phyloP scores from a whole-genome alignment of 2,113 vertebrate species.

The Petrocephalus microphthalmus region DNA sequence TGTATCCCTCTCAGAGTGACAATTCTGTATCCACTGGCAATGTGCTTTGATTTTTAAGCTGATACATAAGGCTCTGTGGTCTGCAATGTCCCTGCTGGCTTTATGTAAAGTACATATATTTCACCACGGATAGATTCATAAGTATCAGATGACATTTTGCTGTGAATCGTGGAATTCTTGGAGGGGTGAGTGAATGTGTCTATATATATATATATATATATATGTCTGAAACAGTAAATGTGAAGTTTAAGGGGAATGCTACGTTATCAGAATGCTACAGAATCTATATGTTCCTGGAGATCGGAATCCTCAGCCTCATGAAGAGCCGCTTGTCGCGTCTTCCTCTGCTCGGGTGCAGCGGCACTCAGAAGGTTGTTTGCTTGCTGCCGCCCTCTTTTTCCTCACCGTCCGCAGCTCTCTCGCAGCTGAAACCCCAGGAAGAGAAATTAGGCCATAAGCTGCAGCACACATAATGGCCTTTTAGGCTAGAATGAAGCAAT shows the following conservation, averaged over 20 bases:
- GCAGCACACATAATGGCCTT: neutral
- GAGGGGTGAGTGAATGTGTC: too few species aligned
- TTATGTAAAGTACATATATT: neutral
- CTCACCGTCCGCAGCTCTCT: neutral
- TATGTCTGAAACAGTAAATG: neutral
- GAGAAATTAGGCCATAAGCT: neutral
- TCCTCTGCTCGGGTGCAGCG: neutral
- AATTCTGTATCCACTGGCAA: neutral
- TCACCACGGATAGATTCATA: neutral
- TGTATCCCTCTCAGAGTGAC: too few species aligned
- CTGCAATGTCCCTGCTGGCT: neutral
- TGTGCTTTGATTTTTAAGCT: neutral
- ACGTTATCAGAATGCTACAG: neutral
- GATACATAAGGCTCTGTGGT: neutral
- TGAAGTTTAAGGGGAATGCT: neutral
- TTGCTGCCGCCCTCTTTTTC: neutral
- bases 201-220: neutral
- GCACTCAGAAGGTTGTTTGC: constrained; percentile 7
- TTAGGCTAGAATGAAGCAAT: neutral
- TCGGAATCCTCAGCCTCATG: neutral
- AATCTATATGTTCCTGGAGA: neutral
- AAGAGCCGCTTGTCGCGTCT: neutral
- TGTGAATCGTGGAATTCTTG: neutral
- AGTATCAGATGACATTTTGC: neutral
- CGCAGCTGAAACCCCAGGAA: neutral